Conservation (phyloP, 2,888 invertebrate species). For the Melanostoma scalare region DNA sequence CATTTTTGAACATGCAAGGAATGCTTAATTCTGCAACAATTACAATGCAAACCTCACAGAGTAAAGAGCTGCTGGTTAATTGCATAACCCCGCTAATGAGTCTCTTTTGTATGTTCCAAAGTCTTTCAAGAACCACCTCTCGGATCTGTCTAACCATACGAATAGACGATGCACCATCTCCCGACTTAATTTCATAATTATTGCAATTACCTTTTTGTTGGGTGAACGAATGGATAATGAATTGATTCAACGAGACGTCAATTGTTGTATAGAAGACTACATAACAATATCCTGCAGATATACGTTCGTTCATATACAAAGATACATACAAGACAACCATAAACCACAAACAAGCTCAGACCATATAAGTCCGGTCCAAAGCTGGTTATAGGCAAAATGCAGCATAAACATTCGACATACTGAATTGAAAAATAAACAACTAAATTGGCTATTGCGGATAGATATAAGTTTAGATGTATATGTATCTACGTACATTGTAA, state of each 20-base stretch:
- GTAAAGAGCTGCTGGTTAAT: constrained; percentile 47
- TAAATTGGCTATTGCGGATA: constrained; percentile 52
- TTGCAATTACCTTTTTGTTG: constrained; percentile 52
- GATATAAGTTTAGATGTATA: constrained; percentile 17
- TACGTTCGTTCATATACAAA: neutral
- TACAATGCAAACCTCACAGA: constrained; percentile 23
- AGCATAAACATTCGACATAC: constrained; percentile 56
- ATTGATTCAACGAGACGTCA: neutral
- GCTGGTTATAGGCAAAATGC: constrained; percentile 56
- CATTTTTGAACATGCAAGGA: constrained; percentile 61
- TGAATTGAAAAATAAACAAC: constrained; percentile 54
- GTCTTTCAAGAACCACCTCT: constrained; percentile 20
- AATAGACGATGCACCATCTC: constrained; percentile 12
- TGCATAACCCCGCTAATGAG: constrained; percentile 51
- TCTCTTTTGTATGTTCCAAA: constrained; percentile 34
- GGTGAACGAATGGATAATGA: constrained; percentile 19
- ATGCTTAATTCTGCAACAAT: constrained; percentile 52
- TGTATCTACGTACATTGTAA: constrained; percentile 13
- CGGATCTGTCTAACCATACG: constrained; percentile 1
- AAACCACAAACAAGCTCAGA: constrained; percentile 54
- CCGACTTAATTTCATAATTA: constrained; percentile 67
- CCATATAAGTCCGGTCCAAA: constrained; percentile 48
- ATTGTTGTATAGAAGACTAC: neutral
- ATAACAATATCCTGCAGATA: constrained; percentile 19
- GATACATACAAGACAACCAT: constrained; percentile 24